Conservation (phyloP, 2,113 vertebrate species). For the Panurus biarmicus region DNA sequence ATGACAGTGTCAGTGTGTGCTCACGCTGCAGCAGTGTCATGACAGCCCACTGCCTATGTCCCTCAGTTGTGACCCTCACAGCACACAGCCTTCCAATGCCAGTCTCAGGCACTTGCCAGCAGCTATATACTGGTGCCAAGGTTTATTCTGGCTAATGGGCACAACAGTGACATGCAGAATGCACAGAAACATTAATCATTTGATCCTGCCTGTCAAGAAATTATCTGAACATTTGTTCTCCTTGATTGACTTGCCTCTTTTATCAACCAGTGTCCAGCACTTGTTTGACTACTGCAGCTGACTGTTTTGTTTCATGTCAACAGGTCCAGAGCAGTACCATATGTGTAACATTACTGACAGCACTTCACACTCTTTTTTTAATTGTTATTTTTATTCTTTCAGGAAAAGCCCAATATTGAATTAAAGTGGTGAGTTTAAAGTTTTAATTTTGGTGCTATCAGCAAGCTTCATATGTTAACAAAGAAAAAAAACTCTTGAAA, state of each 20-base stretch:
- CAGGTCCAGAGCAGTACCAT: neutral
- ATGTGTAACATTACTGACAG: neutral
- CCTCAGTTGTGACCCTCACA: neutral
- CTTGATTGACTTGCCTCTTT: neutral
- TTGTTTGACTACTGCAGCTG: neutral
- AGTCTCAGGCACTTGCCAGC: neutral
- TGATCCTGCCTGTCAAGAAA: neutral
- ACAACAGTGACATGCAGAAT: neutral
- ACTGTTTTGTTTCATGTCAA: neutral
- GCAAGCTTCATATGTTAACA: neutral
- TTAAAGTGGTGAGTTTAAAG: neutral
- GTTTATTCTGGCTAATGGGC: neutral
- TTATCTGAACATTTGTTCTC: neutral
- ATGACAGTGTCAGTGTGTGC: neutral
- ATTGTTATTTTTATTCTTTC: neutral
- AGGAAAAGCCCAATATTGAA: neutral
- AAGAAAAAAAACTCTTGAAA: neutral
- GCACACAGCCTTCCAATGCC: neutral
- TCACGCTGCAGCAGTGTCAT: neutral
- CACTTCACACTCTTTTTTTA: neutral
- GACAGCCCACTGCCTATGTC: neutral
- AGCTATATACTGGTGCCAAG: neutral
- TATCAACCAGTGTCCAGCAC: neutral
- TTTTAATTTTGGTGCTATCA: neutral
- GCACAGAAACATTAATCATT: neutral